Base-by-base conservation (phyloP, 2,888 invertebrate genomes). In the Venusia cambrica region DNA sequence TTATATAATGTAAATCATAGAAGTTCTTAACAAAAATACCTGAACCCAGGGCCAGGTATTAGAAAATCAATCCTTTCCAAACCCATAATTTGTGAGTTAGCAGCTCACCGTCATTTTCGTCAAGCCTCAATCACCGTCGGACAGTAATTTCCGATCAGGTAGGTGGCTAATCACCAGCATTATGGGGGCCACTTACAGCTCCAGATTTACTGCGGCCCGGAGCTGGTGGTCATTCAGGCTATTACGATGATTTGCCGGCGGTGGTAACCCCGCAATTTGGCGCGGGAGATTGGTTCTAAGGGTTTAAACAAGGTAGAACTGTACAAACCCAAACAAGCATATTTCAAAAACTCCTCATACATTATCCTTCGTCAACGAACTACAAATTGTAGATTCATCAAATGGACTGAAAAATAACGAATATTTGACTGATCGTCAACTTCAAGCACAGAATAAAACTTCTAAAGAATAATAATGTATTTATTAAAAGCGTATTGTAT, bases 201-300 rank as follows among this genome's bases (percentile, higher is more conserved):
- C 38, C 40, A 62, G 63, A 67, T 67, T 67, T 65, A 66, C 63
- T 41, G 42, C 30, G 42, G 49, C 62, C 62, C 26, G 49, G 22
- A 52, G 65, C 54, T 15, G 30, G 20, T 22, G 34, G 39, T 26
- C 32, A 18, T 27, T 45, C 51, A 48, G 43, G 44, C 51, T 54
- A 67, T 69, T 69, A 63, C 54, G 48, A 55, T 61, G 62, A 64
- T 62, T 62, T 51, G 59, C 51, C 44, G 54, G 45, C 53, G 58
- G 57, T 52, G 58, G 56, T 55, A 43, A 48, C 30, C 35, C 38
- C 40, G 54, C 63, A 64, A 69, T 69, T 64, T 59, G 50, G 48
- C 53, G 34, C 20, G 29, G 26, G 38, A 40, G n/a, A 40, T 44
- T 34, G 45, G 38, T 27, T 43, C 31, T 5, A 5, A 7, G 6